These are phyloP conservation scores for Sorex fumeus DNA, from an alignment of 2,113 vertebrate genomes.

Conservation along the genomic window DNA sequence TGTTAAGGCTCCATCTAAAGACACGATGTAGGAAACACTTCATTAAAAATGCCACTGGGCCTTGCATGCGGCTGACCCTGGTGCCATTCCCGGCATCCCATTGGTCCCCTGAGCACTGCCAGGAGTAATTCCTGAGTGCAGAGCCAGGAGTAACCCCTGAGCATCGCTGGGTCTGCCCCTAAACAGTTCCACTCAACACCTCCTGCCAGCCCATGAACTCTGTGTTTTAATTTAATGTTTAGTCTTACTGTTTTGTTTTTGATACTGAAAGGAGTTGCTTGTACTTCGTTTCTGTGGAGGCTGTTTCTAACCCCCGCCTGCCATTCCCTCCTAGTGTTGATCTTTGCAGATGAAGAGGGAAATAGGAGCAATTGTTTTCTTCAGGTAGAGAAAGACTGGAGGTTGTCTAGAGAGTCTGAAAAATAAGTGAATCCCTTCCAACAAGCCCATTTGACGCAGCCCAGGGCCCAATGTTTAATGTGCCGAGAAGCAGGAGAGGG, in stretches of 20 bases:
- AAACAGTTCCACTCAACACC: background rate
- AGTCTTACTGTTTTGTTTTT: background rate
- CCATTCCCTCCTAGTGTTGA: background rate
- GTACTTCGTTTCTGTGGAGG: slow-evolving; percentile 8
- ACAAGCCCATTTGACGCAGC: background rate
- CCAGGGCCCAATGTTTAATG: background rate
- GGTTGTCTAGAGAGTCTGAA: background rate
- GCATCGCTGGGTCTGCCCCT: background rate
- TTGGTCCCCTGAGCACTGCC: no score
- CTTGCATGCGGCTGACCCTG: no score
- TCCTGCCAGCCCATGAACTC: background rate
- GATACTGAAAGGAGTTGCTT: background rate
- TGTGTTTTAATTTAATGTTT: background rate
- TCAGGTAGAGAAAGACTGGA: background rate
- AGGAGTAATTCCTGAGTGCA: no score
- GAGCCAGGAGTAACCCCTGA: no score
- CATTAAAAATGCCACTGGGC: background rate
- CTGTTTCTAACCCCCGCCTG: background rate
- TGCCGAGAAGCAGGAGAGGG: background rate
- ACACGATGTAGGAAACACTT: background rate
- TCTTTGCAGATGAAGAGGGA: slow-evolving; percentile 5
- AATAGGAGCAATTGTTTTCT: background rate
- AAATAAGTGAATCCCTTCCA: background rate
- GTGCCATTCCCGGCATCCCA: no score
- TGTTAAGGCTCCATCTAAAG: background rate